Evolutionary conservation across 2,113 vertebrate species (phyloP), one percentile per base, ranked within the genome.

Genomic region (Vidua chalybeata): DNA sequence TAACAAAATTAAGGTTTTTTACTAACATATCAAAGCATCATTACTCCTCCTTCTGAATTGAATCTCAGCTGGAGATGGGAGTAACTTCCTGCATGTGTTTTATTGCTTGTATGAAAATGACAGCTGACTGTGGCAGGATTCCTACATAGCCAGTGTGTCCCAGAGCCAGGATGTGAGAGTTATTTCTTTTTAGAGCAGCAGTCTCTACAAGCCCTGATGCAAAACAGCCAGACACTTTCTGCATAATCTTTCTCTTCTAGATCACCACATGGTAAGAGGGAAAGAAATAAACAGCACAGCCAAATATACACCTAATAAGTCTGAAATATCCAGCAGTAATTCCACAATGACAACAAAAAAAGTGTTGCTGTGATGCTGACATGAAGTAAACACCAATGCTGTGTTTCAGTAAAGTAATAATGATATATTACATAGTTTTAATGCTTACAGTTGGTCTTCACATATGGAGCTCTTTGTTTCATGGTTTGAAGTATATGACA

Each of bases 251-350:
- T 66, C 10, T 62, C 15, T 35, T 80, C 30, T 69, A 46, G 35
- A 45, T 48, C n/a, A 43, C 4, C 2, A 4, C 5, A 1, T 13
- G 3, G 9, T 35, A 21, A 61, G 17, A 43, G 13, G 10, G 9
- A 75, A 84, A 89, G 19, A 84, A 71, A 84, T 28, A 37, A 76
- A 49, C 8, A 74, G 11, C 14, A 39, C 12, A 62, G 21, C 0
- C 30, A 49, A 64, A 90, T 45, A 74, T 27, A 11, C 2, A 62
- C 9, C 13, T 26, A 11, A 5, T 26, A 56, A 46, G 3, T 28
- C 17, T 62, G 20, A 92, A 85, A 59, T 30, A 45, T 13, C 31
- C 22, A 67, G 30, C 39, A 68, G 68, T 33, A 73, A 30, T 39
- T 54, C 13, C 13, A n/a, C 54, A 46, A 45, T 2, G 20, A 46